These are phyloP conservation scores for Bubo bubo DNA, from an alignment of 2,113 vertebrate genomes.

Conservation along the genomic window DNA sequence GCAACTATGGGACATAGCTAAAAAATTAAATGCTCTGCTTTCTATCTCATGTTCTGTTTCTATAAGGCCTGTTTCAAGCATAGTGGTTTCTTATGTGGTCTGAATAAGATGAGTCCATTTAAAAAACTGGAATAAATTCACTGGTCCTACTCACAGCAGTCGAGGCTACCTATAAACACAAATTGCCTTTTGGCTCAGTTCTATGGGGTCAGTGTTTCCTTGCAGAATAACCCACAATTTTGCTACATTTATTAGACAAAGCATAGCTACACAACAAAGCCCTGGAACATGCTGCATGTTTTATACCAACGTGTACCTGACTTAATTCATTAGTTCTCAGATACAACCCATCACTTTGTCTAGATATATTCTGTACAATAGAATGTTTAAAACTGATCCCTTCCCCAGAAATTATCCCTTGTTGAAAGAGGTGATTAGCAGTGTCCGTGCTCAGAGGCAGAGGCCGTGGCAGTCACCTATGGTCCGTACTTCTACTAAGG, in stretches of 20 bases:
- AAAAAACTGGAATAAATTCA: not conserved
- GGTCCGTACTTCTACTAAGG: not conserved
- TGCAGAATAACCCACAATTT: not conserved
- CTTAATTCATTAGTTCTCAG: not conserved
- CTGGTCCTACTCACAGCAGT: not conserved
- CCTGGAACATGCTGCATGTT: not conserved
- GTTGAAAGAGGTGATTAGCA: not conserved
- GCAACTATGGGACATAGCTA: not conserved
- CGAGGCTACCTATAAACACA: not conserved
- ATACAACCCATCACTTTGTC: not conserved
- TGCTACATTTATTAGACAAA: not conserved
- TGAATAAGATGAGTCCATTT: not conserved
- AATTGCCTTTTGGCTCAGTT: not conserved
- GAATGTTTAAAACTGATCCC: not conserved
- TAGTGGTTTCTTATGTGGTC: not conserved
- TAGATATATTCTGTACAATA: not conserved
- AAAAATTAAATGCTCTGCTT: not conserved
- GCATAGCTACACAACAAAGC: not conserved
- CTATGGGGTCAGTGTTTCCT: not conserved
- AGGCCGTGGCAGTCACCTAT: not conserved
- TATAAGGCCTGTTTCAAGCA: not conserved
- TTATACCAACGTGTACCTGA: fast-evolving
- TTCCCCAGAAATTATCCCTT: not conserved
- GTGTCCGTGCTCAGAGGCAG: fast-evolving
- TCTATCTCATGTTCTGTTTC: not conserved